These are phyloP conservation scores for Cheracebus regulus DNA, from an alignment of 2,797 vertebrate genomes.

Conservation along the genomic window DNA sequence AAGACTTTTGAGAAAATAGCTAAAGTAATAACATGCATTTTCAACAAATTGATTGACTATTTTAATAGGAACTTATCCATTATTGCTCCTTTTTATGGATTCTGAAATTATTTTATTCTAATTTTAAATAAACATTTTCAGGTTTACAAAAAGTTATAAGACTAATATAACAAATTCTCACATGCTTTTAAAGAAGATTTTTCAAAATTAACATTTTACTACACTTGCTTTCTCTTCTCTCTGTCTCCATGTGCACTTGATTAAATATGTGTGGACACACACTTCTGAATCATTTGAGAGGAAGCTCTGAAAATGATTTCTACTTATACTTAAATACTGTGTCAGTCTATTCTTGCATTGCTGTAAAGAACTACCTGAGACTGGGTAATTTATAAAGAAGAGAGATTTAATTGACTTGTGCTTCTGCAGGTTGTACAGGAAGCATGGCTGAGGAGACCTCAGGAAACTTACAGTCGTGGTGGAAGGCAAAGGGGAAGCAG, in stretches of 20 bases:
- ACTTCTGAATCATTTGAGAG: neutral
- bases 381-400: no score
- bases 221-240: neutral
- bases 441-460: no score
- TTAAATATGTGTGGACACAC: neutral
- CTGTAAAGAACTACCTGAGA: no score
- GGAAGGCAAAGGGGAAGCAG: no score
- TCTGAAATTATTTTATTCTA: conserved; percentile 7
- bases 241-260: no score
- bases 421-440: no score
- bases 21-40: neutral
- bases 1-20: neutral
- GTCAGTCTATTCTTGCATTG: no score
- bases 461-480: no score
- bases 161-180: neutral
- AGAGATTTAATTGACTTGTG: no score
- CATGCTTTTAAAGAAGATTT: neutral
- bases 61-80: neutral
- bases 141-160: neutral
- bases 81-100: neutral
- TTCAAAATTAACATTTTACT: neutral
- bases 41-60: neutral
- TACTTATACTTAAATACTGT: neutral
- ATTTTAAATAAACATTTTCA: conserved; percentile 31
- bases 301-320: conserved; percentile 9